Evolutionary conservation across 2,888 invertebrate genomes (phyloP), one percentile per base, ranked within the genome.

Genomic region (Cyclophora albipunctata): DNA sequence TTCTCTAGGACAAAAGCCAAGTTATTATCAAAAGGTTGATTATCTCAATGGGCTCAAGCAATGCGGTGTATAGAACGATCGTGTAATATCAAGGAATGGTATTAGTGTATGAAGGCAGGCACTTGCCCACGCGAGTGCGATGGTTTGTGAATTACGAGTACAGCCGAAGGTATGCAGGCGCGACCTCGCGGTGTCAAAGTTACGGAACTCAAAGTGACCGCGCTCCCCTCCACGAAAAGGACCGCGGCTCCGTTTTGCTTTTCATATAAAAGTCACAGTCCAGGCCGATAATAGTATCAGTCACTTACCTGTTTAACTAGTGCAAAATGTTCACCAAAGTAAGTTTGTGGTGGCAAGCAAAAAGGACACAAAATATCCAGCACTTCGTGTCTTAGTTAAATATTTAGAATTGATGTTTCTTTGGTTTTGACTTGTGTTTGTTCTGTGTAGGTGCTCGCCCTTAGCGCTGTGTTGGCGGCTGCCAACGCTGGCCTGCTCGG

Each of bases 151-250:
- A 67, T 71, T 73, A 80, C 20, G 20, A 20, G 20, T 20, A 20
- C 73, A 70, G 65, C 60, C 67, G 66, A 64, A 69, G 73, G 79
- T 77, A 78, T 78, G 78, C 75, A 71, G 65, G 62, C 53, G 68
- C 74, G 88, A 87, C 87, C 87, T 87, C 87, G 87, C 74, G 75
- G 78, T 87, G 88, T 88, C 88, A 87, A 86, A 87, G 79, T 87
- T 87, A 84, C 87, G 87, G 87, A 88, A 88, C 87, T 84, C 60
- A 73, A 20, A 77, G 69, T 84, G 85, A 84, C 86, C 85, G 80
- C 75, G 69, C 62, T 60, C 84, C 85, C 86, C 86, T 69, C 86
- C 76, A 81, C 73, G 49, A 47, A 45, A 72, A 80, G 85, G 83
- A 81, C 78, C 60, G 71, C 68, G 72, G 67, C 79, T 83, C 79